A percentile compares a stretch with the other conserved stretches of the same genome.
Evolutionary conservation across 1,140 invertebrate species (phyloP).

Genomic region (Heliothis subflexa): DNA sequence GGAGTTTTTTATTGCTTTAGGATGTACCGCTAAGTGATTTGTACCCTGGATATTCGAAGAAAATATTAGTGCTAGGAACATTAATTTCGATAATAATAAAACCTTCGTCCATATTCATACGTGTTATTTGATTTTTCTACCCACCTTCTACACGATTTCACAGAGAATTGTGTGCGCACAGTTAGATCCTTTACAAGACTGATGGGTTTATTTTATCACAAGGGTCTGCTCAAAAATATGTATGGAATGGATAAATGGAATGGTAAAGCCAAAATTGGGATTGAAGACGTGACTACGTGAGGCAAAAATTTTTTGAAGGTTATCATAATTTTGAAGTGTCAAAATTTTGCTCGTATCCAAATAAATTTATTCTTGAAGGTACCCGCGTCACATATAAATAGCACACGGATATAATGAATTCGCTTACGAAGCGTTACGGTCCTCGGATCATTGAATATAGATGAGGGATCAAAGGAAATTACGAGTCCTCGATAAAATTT

Average conservation of each 20-base stretch:
- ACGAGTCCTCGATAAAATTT: slow-evolving; percentile 78
- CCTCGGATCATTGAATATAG: slow-evolving; percentile 82
- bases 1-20: slow-evolving; percentile 61
- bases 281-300: not conserved
- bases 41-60: slow-evolving; percentile 6
- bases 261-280: not conserved
- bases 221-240: slow-evolving; percentile 1
- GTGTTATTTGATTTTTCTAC: not conserved
- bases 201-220: too few species aligned
- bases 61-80: not conserved
- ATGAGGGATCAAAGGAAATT: slow-evolving; percentile 83
- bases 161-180: too few species aligned
- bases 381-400: slow-evolving; percentile 58
- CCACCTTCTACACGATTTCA: not conserved
- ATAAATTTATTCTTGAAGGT: slow-evolving; percentile 56
- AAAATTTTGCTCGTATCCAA: slow-evolving; percentile 45
- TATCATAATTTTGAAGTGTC: slow-evolving; percentile 52
- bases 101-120: not conserved
- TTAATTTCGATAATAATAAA: not conserved
- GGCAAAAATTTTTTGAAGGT: not conserved
- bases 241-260: not conserved
- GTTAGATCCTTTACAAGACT: too few species aligned
- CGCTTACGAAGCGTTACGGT: slow-evolving; percentile 77
- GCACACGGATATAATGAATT: slow-evolving; percentile 75
- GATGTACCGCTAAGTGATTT: slow-evolving; percentile 38